Percentiles rank a stretch among this genome's conserved stretches.
phyloP scores from a whole-genome alignment of 2,113 vertebrate genomes.

The Cichladusa arquata region DNA sequence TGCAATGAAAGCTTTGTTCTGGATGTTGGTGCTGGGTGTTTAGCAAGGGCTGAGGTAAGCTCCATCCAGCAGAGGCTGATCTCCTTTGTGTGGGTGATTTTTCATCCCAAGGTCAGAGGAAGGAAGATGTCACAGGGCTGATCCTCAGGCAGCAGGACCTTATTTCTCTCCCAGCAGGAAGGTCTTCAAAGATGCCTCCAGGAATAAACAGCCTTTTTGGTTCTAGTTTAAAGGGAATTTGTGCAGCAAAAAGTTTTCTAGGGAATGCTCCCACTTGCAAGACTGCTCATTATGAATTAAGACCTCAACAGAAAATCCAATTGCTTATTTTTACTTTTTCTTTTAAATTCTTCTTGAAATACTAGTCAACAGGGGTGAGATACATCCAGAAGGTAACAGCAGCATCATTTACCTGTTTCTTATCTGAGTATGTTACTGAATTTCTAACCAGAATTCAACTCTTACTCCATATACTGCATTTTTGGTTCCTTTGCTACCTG shows the following conservation, averaged over 20 bases:
- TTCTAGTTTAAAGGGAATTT: neutral
- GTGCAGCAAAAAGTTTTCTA: neutral
- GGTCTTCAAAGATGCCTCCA: neutral
- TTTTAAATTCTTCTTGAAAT: neutral
- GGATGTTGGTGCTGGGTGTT: neutral
- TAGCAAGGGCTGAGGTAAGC: neutral
- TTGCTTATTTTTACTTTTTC: conserved; percentile 5
- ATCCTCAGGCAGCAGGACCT: neutral
- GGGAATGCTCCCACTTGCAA: neutral
- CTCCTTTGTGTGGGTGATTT: neutral
- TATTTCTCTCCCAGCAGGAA: neutral
- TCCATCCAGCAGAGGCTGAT: neutral
- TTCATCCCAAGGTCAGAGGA: neutral
- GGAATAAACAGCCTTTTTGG: neutral
- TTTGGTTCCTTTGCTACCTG: neutral
- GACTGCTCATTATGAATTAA: neutral
- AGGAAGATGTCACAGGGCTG: neutral
- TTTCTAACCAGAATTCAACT: neutral
- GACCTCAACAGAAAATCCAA: neutral
- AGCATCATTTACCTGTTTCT: neutral
- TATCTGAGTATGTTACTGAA: neutral
- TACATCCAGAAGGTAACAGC: neutral
- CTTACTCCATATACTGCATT: neutral
- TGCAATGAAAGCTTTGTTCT: neutral
- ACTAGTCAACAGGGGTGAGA: neutral